Percentiles rank a stretch among this genome's conserved stretches.
Evolutionary conservation across 2,888 invertebrate genomes (phyloP).

Genomic region (Dichetophora obliterata): DNA sequence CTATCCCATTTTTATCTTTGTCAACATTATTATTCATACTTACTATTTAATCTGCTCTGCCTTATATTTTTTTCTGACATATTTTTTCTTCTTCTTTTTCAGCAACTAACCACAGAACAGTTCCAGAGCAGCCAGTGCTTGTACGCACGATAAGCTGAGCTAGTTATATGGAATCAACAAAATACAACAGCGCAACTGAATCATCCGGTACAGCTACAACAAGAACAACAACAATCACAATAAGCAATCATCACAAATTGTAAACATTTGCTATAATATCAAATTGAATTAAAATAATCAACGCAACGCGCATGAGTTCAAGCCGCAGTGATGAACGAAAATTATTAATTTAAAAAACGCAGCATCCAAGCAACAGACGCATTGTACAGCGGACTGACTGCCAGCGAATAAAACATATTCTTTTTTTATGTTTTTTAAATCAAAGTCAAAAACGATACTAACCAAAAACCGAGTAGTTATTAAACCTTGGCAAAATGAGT

Average conservation of each 20-base stretch:
- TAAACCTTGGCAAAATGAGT: neutral
- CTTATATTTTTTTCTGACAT: neutral
- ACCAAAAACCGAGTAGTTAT: neutral
- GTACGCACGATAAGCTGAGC: conserved; percentile 3
- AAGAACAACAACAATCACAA: neutral
- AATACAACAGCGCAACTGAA: conserved; percentile 12
- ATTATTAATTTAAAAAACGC: conserved; percentile 19
- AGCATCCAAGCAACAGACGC: neutral
- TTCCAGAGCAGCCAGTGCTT: neutral
- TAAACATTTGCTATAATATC: conserved; percentile 24
- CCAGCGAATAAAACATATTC: neutral
- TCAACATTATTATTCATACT: neutral
- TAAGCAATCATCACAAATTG: neutral
- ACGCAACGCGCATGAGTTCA: neutral
- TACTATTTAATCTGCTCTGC: conserved; percentile 2
- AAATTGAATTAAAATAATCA: conserved; percentile 22
- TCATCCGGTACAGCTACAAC: conserved; percentile 16
- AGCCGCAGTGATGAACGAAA: conserved; percentile 13
- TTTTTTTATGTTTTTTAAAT: neutral
- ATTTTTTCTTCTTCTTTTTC: neutral
- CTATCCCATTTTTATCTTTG: neutral
- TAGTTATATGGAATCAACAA: conserved; percentile 1
- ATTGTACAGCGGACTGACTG: conserved; percentile 16
- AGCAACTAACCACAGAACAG: neutral
- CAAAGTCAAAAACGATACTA: neutral